A percentile compares a stretch with the other conserved stretches of the same genome.
Conservation (phyloP, 2,797 vertebrate species). For the Aeoliscus strigatus region DNA sequence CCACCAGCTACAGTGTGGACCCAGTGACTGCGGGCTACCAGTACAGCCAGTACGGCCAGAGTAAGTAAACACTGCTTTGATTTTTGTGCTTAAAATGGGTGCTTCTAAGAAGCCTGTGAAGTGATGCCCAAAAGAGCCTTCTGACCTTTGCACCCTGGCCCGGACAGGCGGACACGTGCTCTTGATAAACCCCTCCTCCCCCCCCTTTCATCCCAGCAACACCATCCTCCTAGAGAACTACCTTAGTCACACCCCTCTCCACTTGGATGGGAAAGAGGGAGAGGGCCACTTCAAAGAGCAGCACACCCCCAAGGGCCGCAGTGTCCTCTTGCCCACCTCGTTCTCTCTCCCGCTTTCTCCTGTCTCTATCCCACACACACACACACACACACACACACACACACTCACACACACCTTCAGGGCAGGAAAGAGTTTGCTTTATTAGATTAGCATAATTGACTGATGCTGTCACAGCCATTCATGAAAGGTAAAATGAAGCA, state of each 20-base stretch:
- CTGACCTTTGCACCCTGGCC: constrained; percentile 75
- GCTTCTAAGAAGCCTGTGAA: constrained; percentile 33
- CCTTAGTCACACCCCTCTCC: constrained; percentile 85
- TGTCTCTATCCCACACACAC: constrained; percentile 35
- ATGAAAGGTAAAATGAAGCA: constrained; percentile 64
- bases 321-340: constrained; percentile 77
- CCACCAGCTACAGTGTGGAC: constrained; percentile 96
- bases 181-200: constrained; percentile 88
- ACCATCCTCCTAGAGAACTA: constrained; percentile 67
- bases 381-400: constrained; percentile 14
- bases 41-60: constrained; percentile 94
- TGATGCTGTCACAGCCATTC: constrained; percentile 75
- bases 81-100: no score
- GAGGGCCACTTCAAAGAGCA: constrained; percentile 75
- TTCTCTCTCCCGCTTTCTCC: constrained; percentile 43
- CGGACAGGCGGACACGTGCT: constrained; percentile 85
- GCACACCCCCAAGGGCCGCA: constrained; percentile 67
- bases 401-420: constrained; percentile 39
- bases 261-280: constrained; percentile 66
- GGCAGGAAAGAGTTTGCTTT: constrained; percentile 77
- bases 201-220: constrained; percentile 46
- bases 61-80: constrained; percentile 77
- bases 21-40: constrained; percentile 94
- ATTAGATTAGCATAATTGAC: constrained; percentile 81
- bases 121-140: constrained; percentile 54